Evolutionary conservation across 2,888 invertebrate species (phyloP), one percentile per base, ranked within the genome.

Genomic region (Brassicogethes aeneus): DNA sequence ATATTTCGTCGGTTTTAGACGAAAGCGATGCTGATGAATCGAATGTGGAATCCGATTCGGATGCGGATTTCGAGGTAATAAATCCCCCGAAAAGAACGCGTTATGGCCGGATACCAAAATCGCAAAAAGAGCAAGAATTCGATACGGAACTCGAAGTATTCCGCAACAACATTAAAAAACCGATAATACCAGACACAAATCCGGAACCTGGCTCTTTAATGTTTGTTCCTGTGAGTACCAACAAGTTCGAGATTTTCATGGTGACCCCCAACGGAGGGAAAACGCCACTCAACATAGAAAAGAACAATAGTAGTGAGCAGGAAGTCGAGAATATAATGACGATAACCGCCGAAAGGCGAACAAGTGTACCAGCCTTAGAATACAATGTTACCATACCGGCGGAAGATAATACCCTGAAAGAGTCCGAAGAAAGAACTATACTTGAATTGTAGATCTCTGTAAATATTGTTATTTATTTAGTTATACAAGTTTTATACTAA

Each of bases 201-300:
- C 60, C 70, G 17, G 68, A 70, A 46, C 72, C 73, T 1, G 75
- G 74, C 29, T 72, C 72, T 39, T 43, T 73, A 52, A 61, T 78
- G 59, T 55, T 79, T 61, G 40, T 78, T 52, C 51, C 71, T 41
- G 60, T 62, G 59, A 55, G 65, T 57, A 53, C 72, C 53, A 43
- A 55, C 1, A 16, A 68, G n/a, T 61, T 70, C 32, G 70, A 72
- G 54, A 70, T 73, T 40, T 74, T 67, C 43, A 70, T 74, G 68
- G 70, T 72, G 5, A 70, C 70, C 17, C 62, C 69, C 1, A 53
- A 63, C 23, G 55, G 60, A 42, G 60, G 56, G 30, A 57, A 66
- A 35, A 61, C 61, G 2, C 64, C 67, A 1, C 42, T 69, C 10
- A 52, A 65, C 46, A 48, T 69, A 8, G 55, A 62, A 0, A 58